Percentiles rank a stretch among this genome's conserved stretches.
Evolutionary conservation across 64 coral and sea anemone species (phyloP).

Genomic region (Exaiptasia diaphana): DNA sequence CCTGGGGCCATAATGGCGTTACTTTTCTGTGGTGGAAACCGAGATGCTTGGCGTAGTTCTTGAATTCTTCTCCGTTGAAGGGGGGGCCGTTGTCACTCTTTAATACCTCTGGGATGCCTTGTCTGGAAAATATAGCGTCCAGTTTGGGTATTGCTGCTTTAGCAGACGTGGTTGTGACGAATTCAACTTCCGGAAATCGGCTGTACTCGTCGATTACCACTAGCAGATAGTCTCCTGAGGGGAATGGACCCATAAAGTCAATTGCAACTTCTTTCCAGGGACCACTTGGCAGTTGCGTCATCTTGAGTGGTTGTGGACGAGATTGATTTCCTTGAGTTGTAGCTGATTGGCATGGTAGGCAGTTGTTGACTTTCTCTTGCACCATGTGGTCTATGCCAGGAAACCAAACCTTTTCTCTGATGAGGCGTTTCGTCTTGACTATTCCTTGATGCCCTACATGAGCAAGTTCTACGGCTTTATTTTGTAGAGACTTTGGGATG

Average conservation of each 20-base stretch:
- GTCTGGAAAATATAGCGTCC: constrained; percentile 37
- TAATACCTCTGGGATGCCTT: constrained; percentile 21
- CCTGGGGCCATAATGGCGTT: constrained; percentile 13
- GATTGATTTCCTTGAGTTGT: constrained; percentile 3
- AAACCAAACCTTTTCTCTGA: constrained; percentile 3
- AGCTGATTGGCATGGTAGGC: constrained; percentile 12
- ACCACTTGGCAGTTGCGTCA: constrained; percentile 8
- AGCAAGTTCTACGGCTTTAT: background rate
- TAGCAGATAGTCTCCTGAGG: constrained; percentile 19
- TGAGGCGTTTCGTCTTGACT: background rate
- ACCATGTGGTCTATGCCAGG: constrained; percentile 12
- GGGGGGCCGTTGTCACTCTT: constrained; percentile 35
- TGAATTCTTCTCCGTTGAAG: constrained; percentile 43
- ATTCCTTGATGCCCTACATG: constrained; percentile 12
- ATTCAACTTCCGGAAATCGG: constrained; percentile 27
- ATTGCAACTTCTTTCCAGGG: constrained; percentile 33
- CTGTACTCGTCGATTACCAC: constrained; percentile 25
- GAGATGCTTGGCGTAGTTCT: constrained; percentile 1
- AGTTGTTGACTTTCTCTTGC: background rate
- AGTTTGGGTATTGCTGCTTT: constrained; percentile 13
- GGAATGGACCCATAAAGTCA: constrained; percentile 25
- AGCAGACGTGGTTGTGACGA: constrained; percentile 5
- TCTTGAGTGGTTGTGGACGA: background rate
- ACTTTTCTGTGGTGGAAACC: constrained; percentile 41
- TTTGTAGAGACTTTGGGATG: background rate